phyloP scores from a whole-genome alignment of 2,888 invertebrate genomes.

The Aphodius granarius region DNA sequence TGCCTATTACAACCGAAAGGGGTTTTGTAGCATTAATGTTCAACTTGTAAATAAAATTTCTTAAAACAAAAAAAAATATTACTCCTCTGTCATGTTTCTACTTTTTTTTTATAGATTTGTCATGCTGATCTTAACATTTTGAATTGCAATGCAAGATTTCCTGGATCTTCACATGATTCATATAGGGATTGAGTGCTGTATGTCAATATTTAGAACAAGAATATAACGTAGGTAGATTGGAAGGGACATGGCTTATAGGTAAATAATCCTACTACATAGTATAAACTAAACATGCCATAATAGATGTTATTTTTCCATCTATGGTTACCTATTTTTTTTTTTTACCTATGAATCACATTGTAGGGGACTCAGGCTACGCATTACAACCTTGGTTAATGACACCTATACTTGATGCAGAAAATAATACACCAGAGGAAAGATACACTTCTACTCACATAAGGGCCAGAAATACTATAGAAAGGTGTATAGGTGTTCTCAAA shows the following conservation, averaged over 20 bases:
- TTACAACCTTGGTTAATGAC: too few species aligned
- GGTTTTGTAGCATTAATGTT: slow-evolving; percentile 18
- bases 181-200: slow-evolving; percentile 17
- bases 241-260: neutral
- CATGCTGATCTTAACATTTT: slow-evolving; percentile 21
- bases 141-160: slow-evolving; percentile 25
- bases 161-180: slow-evolving; percentile 26
- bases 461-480: too few species aligned
- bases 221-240: slow-evolving; percentile 17
- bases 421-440: too few species aligned
- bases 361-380: too few species aligned
- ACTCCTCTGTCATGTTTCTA: neutral
- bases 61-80: neutral
- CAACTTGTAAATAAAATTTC: slow-evolving; percentile 16
- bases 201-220: slow-evolving; percentile 8
- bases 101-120: slow-evolving; percentile 1
- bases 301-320: too few species aligned
- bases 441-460: too few species aligned
- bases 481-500: slow-evolving; percentile 1
- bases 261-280: too few species aligned
- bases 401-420: too few species aligned
- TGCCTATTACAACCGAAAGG: slow-evolving; percentile 17
- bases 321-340: too few species aligned
- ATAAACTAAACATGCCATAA: too few species aligned
- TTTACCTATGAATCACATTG: too few species aligned